phyloP scores from a whole-genome alignment of 2,888 invertebrate genomes.

The Rugalucina vietnamica region DNA sequence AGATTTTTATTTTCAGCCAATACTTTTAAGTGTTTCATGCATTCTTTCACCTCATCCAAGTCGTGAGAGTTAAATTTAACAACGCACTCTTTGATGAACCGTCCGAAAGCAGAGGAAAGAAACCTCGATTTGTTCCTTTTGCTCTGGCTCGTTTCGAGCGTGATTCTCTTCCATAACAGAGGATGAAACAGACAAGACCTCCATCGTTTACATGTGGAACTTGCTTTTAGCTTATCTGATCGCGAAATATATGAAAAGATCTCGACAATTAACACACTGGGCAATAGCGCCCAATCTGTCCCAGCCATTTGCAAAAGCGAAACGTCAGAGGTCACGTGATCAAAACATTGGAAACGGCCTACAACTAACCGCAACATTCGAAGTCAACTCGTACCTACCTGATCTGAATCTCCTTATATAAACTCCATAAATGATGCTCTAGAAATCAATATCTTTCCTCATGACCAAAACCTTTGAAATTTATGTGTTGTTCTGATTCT shows the following conservation, averaged over 20 bases:
- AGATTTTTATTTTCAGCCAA: constrained; percentile 80
- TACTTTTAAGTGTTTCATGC: constrained; percentile 74
- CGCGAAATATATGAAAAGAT: constrained; percentile 85
- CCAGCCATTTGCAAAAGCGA: constrained; percentile 67
- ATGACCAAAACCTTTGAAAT: too few relatives aligned
- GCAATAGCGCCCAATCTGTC: constrained; percentile 77
- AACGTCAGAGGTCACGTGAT: constrained; percentile 60
- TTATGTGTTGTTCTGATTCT: too few relatives aligned
- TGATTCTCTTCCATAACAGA: constrained; percentile 78
- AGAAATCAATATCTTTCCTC: too few relatives aligned
- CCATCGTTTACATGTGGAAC: constrained; percentile 87
- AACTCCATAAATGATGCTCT: too few relatives aligned
- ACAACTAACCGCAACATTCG: background rate
- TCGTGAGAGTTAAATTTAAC: constrained; percentile 81
- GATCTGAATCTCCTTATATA: too few relatives aligned
- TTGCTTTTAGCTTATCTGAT: constrained; percentile 85
- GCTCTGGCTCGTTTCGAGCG: constrained; percentile 68
- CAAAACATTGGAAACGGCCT: background rate
- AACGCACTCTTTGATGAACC: constrained; percentile 80
- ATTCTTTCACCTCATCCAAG: constrained; percentile 77
- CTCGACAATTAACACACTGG: constrained; percentile 82
- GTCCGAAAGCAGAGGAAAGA: constrained; percentile 80
- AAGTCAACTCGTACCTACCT: too few relatives aligned
- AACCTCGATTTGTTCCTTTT: constrained; percentile 76
- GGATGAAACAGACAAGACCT: constrained; percentile 84